These are phyloP conservation scores for Macrobrachium rosenbergii DNA, from an alignment of 1,140 invertebrate genomes.

Conservation along the genomic window DNA sequence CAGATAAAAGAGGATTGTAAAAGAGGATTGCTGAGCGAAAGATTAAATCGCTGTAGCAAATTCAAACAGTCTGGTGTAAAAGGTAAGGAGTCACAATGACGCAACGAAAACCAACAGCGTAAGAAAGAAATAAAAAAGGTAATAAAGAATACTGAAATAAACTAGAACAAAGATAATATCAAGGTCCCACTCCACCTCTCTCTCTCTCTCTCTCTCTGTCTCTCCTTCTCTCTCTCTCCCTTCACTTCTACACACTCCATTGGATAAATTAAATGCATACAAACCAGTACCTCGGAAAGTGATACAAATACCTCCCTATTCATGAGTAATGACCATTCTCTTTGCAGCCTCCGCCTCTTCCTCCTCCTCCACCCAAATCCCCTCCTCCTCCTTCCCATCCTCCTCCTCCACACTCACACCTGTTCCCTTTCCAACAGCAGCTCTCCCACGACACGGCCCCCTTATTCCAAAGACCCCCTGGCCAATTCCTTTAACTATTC, in stretches of 20 bases:
- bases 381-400: constrained; percentile 15
- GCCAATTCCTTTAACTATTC: background rate
- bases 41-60: too few relatives aligned
- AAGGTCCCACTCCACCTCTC: background rate
- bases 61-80: too few relatives aligned
- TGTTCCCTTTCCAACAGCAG: background rate
- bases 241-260: background rate
- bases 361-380: too few relatives aligned
- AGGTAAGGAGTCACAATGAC: too few relatives aligned
- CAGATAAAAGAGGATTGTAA: too few relatives aligned
- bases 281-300: background rate
- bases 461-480: background rate
- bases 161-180: too few relatives aligned
- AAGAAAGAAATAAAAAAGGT: too few relatives aligned
- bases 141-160: too few relatives aligned
- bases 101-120: too few relatives aligned
- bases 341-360: background rate
- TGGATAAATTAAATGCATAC: background rate
- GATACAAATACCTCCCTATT: background rate
- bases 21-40: too few relatives aligned
- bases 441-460: background rate
- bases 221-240: constrained; percentile 5
- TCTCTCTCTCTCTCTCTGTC: background rate
- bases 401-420: background rate
- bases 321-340: too few relatives aligned